Conservation (phyloP, 2,888 invertebrate genomes). For the Drosophila stalkeri region DNA sequence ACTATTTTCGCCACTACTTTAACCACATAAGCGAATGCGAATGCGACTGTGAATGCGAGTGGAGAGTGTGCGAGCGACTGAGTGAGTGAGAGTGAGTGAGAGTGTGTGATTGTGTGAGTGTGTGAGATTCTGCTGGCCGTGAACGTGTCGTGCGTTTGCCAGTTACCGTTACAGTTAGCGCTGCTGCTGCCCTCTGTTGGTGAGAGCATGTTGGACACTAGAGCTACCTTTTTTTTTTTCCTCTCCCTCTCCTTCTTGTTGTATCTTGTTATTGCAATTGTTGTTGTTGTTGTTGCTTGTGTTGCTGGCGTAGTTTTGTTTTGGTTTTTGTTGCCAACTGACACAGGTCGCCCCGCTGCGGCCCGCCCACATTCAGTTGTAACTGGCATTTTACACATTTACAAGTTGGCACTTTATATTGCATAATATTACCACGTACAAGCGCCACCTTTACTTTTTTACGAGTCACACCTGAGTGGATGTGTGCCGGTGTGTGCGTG, state of each 20-base stretch:
- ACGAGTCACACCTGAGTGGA: constrained; percentile 42
- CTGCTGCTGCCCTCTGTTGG: constrained; percentile 34
- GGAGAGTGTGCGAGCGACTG: constrained; percentile 1
- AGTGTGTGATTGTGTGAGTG: constrained; percentile 8
- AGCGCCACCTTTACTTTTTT: constrained; percentile 65
- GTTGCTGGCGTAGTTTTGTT: constrained; percentile 49
- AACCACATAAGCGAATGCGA: constrained; percentile 68
- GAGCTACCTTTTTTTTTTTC: constrained; percentile 4
- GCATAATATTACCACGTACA: constrained; percentile 79
- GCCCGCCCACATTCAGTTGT: constrained; percentile 46
- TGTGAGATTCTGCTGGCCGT: constrained; percentile 33
- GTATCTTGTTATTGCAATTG: constrained; percentile 44
- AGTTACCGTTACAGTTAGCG: constrained; percentile 52
- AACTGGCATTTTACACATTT: constrained; percentile 79
- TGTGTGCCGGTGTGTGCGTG: constrained; percentile 26
- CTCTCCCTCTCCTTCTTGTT: neutral
- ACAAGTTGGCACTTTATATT: constrained; percentile 81
- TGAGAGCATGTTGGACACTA: constrained; percentile 45
- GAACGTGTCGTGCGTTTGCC: constrained; percentile 58
- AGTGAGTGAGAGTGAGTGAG: constrained; percentile 6
- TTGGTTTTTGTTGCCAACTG: constrained; percentile 50
- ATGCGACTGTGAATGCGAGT: constrained; percentile 11
- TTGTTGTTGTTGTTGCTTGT: neutral
- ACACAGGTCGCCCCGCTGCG: neutral
- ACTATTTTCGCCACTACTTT: constrained; percentile 70